Evolutionary conservation across 1,140 invertebrate species (phyloP).

Genomic region (Archivesica marissinica): DNA sequence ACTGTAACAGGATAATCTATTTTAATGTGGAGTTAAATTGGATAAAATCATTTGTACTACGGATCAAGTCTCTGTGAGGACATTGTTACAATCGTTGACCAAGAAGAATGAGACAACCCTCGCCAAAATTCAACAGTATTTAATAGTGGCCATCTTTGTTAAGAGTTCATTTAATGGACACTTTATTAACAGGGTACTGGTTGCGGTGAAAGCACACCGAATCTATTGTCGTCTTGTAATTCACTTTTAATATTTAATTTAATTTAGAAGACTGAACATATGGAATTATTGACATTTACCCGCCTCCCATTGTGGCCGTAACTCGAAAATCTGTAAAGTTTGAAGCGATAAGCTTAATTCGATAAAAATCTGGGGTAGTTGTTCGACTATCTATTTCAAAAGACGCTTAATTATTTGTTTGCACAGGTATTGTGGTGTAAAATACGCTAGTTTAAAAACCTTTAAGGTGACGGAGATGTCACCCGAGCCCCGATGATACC

Average conservation of each 20-base stretch:
- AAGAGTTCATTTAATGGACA: slow-evolving; percentile 22
- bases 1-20: too few relatives aligned
- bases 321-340: slow-evolving; percentile 49
- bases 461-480: slow-evolving; percentile 49
- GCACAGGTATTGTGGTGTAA: slow-evolving; percentile 46
- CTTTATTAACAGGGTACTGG: slow-evolving; percentile 4
- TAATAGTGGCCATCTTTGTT: background rate
- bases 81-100: background rate
- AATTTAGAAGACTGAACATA: slow-evolving; percentile 38
- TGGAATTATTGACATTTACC: slow-evolving; percentile 54
- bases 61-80: background rate
- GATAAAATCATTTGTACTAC: slow-evolving; percentile 6
- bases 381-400: slow-evolving; percentile 53
- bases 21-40: too few relatives aligned
- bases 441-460: slow-evolving; percentile 42
- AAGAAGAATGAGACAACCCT: background rate
- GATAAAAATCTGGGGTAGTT: slow-evolving; percentile 32
- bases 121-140: background rate
- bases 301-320: background rate
- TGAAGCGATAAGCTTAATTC: slow-evolving; percentile 3
- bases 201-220: background rate
- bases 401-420: slow-evolving; percentile 60
- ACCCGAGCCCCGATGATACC: slow-evolving; percentile 11
- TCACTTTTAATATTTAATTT: slow-evolving; percentile 41
- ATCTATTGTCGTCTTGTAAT: background rate